Evolutionary conservation across 2,797 vertebrate genomes (phyloP).

Genomic region (Takifugu ocellatus): DNA sequence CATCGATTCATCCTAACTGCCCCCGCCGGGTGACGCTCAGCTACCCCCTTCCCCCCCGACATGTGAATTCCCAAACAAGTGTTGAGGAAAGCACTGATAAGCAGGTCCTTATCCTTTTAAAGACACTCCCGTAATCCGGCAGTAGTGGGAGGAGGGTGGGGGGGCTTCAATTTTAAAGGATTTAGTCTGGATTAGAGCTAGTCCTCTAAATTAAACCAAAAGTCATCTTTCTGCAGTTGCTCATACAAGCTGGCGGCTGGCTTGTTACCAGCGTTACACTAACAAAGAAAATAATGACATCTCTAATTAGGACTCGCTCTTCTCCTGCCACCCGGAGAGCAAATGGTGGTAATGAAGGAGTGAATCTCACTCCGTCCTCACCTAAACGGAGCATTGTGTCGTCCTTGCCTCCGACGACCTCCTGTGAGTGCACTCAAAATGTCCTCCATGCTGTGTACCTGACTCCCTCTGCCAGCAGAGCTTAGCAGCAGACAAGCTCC

Average conservation of each 20-base stretch:
- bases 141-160: conserved; percentile 47
- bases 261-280: conserved; percentile 59
- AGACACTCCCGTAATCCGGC: conserved; percentile 78
- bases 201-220: conserved; percentile 84
- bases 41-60: conserved; percentile 41
- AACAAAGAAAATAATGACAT: conserved; percentile 55
- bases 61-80: conserved; percentile 67
- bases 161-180: conserved; percentile 76
- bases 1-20: conserved; percentile 48
- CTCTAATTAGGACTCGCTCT: conserved; percentile 66
- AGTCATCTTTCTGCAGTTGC: conserved; percentile 78
- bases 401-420: conserved; percentile 30
- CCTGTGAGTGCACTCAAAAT: conserved; percentile 31
- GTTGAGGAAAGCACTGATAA: conserved; percentile 74
- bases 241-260: conserved; percentile 75
- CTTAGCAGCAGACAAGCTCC: conserved; percentile 64
- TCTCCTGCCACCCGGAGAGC: conserved; percentile 23
- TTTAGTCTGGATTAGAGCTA: conserved; percentile 81
- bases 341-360: conserved; percentile 18
- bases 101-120: conserved; percentile 80
- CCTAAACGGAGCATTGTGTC: conserved; percentile 8
- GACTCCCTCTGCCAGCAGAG: conserved; percentile 51
- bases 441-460: conserved; percentile 55
- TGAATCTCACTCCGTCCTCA: conserved; percentile 13
- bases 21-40: conserved; percentile 50